Evolutionary conservation across 2,797 vertebrate genomes (phyloP).

Genomic region (Sus cebifrons): DNA sequence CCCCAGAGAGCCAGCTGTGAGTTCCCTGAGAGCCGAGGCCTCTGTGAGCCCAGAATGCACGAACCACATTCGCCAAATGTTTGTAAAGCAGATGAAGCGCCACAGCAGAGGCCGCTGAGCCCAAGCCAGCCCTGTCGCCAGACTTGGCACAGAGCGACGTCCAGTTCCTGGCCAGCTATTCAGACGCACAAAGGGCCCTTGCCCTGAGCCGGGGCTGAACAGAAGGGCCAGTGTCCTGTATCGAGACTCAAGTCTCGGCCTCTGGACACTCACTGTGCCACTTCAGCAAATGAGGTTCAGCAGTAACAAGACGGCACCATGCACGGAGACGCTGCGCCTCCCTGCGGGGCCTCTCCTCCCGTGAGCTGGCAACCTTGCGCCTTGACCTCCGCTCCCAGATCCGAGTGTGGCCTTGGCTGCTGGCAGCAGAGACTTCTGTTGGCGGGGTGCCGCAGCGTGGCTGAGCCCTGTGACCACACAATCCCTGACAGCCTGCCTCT

Average conservation of each 20-base stretch:
- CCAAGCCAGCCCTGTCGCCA: background rate
- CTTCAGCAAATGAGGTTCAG: background rate
- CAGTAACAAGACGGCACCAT: rapidly evolving
- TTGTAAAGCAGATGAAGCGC: rapidly evolving
- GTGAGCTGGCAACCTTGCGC: background rate
- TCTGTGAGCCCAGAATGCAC: background rate
- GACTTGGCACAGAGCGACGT: background rate
- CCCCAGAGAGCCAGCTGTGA: background rate
- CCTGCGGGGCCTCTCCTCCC: background rate
- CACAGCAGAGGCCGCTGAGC: background rate
- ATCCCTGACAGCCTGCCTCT: background rate
- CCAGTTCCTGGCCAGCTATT: background rate
- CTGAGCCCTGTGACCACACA: background rate
- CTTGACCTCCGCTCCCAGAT: background rate
- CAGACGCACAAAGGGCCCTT: constrained; percentile 56
- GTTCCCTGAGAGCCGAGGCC: background rate
- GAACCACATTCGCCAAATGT: background rate
- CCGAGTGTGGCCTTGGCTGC: background rate
- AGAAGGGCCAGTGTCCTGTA: constrained; percentile 57
- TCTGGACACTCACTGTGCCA: no score
- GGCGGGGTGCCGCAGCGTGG: background rate
- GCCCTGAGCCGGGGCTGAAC: background rate
- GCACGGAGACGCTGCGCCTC: rapidly evolving
- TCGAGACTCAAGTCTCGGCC: background rate
- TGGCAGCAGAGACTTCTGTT: background rate